phyloP scores from a whole-genome alignment of 2,797 vertebrate species.

The Neoniphon sammara region DNA sequence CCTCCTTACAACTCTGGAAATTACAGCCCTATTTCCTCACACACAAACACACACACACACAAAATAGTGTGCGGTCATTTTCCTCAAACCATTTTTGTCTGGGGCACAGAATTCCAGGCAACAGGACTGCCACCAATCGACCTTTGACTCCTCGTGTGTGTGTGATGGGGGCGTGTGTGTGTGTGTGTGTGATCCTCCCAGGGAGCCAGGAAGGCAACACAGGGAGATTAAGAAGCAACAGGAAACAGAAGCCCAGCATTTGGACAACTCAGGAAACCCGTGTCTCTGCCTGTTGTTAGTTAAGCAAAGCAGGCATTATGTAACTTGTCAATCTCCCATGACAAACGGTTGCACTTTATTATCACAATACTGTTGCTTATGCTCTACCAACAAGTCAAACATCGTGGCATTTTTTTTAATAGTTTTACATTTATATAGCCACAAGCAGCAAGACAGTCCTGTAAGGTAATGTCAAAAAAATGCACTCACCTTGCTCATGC shows the following conservation, averaged over 20 bases:
- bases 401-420: no score
- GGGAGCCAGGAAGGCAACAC: not conserved
- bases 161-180: no score
- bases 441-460: no score
- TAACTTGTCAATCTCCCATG: not conserved
- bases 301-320: not conserved
- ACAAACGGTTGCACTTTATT: not conserved
- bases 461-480: no score
- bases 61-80: no score
- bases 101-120: no score
- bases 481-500: no score
- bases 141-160: no score
- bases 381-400: no score
- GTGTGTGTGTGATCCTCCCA: not conserved
- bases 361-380: not conserved
- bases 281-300: constrained; percentile 24
- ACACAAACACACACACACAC: constrained; percentile 7
- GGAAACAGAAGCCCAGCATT: constrained; percentile 42
- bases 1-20: not conserved
- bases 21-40: not conserved
- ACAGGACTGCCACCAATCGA: no score
- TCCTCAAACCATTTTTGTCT: no score
- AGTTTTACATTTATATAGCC: no score
- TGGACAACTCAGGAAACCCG: constrained; percentile 48
- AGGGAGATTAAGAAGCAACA: constrained; percentile 38